Percentiles rank a stretch among this genome's conserved stretches.
Conservation (phyloP, 2,113 vertebrate species). For the Regulus satrapa region DNA sequence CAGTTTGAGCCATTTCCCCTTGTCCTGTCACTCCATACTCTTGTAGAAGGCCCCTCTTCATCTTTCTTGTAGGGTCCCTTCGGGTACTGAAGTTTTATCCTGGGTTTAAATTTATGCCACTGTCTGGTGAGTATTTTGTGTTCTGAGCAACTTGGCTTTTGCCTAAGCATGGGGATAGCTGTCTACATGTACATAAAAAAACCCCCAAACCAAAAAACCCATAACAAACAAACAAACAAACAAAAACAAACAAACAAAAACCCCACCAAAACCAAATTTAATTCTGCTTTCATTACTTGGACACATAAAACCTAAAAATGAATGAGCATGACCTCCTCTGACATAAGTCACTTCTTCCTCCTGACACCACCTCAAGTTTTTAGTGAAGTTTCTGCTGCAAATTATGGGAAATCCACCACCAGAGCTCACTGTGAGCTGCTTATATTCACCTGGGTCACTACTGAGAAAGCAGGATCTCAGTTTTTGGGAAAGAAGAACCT, state of each 20-base stretch:
- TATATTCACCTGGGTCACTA: background rate
- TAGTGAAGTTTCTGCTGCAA: background rate
- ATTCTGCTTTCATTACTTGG: background rate
- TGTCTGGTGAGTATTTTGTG: background rate
- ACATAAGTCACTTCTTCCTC: background rate
- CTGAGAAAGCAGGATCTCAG: background rate
- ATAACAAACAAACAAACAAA: background rate
- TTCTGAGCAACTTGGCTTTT: background rate
- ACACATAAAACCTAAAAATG: background rate
- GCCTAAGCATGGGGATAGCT: background rate
- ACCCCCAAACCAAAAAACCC: background rate
- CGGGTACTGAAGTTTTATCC: background rate
- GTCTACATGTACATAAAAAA: background rate
- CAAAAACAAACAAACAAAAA: background rate
- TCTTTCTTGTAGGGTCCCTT: background rate
- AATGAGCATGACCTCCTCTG: background rate
- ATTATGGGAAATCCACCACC: background rate
- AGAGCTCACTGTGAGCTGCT: background rate
- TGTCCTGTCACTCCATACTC: background rate
- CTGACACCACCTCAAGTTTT: background rate
- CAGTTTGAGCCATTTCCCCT: background rate
- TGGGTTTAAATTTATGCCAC: background rate
- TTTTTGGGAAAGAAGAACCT: background rate
- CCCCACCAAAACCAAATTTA: background rate
- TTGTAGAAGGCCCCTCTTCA: background rate